These are phyloP conservation scores for Bicyclus anynana DNA, from an alignment of 1,140 invertebrate genomes.

Conservation along the genomic window DNA sequence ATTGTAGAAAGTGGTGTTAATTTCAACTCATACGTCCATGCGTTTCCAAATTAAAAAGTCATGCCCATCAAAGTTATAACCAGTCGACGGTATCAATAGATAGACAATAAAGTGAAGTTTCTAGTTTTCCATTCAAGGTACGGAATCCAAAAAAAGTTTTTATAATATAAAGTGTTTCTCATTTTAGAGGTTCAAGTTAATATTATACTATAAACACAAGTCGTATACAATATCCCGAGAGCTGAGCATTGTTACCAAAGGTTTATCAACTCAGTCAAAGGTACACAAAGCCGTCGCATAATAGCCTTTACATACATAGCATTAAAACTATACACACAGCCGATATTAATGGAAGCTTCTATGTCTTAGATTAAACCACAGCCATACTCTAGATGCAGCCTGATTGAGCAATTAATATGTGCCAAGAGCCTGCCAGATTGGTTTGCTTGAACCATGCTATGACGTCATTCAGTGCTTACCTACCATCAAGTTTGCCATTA, in stretches of 20 bases:
- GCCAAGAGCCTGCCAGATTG: not conserved
- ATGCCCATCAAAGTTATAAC: too few relatives aligned
- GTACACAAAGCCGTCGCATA: not conserved
- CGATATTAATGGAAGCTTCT: not conserved
- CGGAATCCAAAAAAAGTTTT: too few relatives aligned
- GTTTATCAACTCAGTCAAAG: not conserved
- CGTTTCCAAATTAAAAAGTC: too few relatives aligned
- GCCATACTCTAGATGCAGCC: not conserved
- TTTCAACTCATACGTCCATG: too few relatives aligned
- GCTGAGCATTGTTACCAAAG: not conserved
- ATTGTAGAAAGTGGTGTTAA: too few relatives aligned
- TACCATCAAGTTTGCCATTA: too few relatives aligned
- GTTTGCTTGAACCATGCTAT: not conserved
- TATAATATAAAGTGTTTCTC: too few relatives aligned
- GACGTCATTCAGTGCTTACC: not conserved
- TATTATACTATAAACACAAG: too few relatives aligned
- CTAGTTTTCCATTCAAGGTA: too few relatives aligned
- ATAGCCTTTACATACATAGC: not conserved
- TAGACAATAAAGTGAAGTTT: too few relatives aligned
- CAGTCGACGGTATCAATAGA: too few relatives aligned
- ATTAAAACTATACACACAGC: not conserved
- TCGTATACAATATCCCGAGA: not conserved
- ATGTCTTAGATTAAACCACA: not conserved
- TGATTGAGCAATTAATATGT: constrained; percentile 2
- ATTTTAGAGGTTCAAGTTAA: too few relatives aligned